These are phyloP conservation scores for Lasioglossum pauxillum DNA, from an alignment of 2,888 invertebrate genomes.

Conservation along the genomic window DNA sequence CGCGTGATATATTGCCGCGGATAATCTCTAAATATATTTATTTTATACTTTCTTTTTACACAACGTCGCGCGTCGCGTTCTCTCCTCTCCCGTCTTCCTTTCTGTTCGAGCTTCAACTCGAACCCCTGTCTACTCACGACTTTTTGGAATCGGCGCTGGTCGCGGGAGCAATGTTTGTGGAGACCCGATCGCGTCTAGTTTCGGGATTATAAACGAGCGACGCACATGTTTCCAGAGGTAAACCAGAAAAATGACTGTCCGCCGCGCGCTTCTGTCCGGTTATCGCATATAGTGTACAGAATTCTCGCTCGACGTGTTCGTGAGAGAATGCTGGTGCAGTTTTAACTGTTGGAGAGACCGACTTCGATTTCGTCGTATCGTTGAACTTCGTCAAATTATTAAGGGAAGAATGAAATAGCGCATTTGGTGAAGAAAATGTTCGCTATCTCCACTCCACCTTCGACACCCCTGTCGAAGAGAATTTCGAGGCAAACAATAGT, in stretches of 20 bases:
- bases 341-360: slow-evolving; percentile 22
- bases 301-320: slow-evolving; percentile 42
- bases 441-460: too few relatives aligned
- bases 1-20: slow-evolving; percentile 81
- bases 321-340: slow-evolving; percentile 39
- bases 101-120: background rate
- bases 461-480: background rate
- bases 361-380: background rate
- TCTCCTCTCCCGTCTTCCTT: slow-evolving; percentile 1
- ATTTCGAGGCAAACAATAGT: background rate
- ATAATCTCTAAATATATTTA: slow-evolving; percentile 84
- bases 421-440: too few relatives aligned
- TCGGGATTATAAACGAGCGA: slow-evolving; percentile 73
- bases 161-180: background rate
- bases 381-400: background rate
- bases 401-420: too few relatives aligned
- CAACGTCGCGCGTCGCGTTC: slow-evolving; percentile 59
- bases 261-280: slow-evolving; percentile 41
- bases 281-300: slow-evolving; percentile 27
- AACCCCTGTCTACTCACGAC: background rate
- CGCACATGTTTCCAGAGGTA: slow-evolving; percentile 59
- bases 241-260: slow-evolving; percentile 64
- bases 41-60: slow-evolving; percentile 81
- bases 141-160: slow-evolving; percentile 32
- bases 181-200: slow-evolving; percentile 68